These are phyloP conservation scores for Dasypolia templi DNA, from an alignment of 2,888 invertebrate genomes.

Conservation along the genomic window DNA sequence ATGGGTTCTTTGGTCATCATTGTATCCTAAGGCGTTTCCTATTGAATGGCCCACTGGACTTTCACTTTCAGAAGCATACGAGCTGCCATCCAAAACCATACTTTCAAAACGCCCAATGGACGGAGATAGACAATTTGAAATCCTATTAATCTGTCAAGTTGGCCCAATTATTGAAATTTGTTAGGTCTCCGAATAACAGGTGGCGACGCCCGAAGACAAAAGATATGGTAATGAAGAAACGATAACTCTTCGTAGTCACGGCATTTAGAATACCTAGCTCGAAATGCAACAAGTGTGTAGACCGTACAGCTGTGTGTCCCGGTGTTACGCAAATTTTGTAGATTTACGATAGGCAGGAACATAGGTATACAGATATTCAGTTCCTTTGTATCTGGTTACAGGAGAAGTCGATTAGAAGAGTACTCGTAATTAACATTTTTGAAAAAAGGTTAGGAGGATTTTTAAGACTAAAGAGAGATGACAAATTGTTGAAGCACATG, in stretches of 20 bases:
- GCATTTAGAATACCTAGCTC: slow-evolving; percentile 19
- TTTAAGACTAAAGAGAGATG: not conserved
- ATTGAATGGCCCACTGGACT: not conserved
- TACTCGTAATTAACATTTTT: not conserved
- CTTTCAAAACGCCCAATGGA: not conserved
- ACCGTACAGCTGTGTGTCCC: not conserved
- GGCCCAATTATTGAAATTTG: slow-evolving; percentile 33
- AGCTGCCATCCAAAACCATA: not conserved
- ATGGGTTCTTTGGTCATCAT: not conserved
- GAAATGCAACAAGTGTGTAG: slow-evolving; percentile 34
- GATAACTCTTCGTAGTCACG: slow-evolving; percentile 36
- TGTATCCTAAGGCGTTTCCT: slow-evolving; percentile 20
- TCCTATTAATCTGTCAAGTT: slow-evolving; percentile 44
- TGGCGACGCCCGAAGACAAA: slow-evolving; percentile 49
- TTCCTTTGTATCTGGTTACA: not conserved
- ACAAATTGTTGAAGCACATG: not conserved
- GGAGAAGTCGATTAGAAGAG: not conserved
- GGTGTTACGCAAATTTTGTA: not conserved
- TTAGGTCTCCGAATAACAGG: slow-evolving; percentile 38
- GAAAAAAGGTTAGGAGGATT: too few species aligned
- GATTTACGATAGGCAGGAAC: not conserved
- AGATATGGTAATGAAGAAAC: slow-evolving; percentile 47
- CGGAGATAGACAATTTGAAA: slow-evolving; percentile 41
- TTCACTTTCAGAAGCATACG: slow-evolving; percentile 47
- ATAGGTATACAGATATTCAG: not conserved